A percentile compares a stretch with the other conserved stretches of the same genome.
These are phyloP conservation scores for Tachuris rubrigastra DNA, from an alignment of 2,113 vertebrate species.

Conservation along the genomic window DNA sequence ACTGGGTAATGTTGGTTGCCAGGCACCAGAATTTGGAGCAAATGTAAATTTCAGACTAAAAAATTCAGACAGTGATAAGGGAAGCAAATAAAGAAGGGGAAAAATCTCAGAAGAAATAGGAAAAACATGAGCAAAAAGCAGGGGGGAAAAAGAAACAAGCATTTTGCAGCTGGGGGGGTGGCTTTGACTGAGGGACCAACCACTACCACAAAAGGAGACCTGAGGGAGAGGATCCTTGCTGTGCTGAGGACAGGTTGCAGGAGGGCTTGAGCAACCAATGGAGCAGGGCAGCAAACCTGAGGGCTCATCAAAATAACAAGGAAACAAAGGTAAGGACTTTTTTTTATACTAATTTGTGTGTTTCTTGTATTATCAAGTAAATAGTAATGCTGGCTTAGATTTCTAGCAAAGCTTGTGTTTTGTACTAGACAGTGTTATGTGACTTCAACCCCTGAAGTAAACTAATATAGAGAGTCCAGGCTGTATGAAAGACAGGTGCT, in stretches of 20 bases:
- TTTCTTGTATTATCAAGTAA: background rate
- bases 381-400: background rate
- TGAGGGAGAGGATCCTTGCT: background rate
- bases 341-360: background rate
- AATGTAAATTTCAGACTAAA: background rate
- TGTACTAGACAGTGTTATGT: background rate
- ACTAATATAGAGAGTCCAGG: background rate
- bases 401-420: background rate
- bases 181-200: background rate
- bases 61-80: background rate
- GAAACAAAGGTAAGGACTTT: background rate
- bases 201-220: background rate
- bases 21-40: background rate
- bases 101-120: background rate
- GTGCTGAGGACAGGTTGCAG: background rate
- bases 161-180: background rate
- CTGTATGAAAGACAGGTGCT: background rate
- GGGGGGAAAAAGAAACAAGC: background rate
- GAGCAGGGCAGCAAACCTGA: background rate
- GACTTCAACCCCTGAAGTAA: background rate
- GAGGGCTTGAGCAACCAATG: background rate
- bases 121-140: background rate
- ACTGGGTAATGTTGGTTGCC: background rate
- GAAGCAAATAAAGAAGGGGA: background rate
- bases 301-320: background rate